Conservation (phyloP, 2,113 vertebrate species). For the Limnothrissa miodon region DNA sequence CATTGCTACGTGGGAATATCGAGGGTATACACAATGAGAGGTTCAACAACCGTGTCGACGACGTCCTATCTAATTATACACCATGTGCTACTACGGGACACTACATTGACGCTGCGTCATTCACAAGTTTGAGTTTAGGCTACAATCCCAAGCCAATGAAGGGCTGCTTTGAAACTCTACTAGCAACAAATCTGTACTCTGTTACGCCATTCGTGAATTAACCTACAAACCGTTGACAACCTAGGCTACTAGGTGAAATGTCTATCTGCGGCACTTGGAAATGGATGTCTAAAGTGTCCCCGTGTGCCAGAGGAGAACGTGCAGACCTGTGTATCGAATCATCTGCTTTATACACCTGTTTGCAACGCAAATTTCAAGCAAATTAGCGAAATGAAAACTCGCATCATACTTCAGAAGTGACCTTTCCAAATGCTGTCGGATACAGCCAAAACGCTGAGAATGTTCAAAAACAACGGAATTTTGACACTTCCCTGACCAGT, state of each 20-base stretch:
- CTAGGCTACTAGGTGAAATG: background rate
- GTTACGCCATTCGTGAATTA: background rate
- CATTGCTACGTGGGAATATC: background rate
- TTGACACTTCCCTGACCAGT: background rate
- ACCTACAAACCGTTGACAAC: background rate
- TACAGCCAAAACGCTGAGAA: background rate
- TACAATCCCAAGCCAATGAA: background rate
- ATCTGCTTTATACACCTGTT: background rate
- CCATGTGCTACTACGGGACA: background rate
- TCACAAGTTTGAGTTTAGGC: background rate
- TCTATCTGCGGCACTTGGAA: background rate
- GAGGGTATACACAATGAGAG: background rate
- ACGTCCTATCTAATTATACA: background rate
- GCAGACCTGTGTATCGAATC: background rate
- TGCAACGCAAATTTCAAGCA: constrained; percentile 2
- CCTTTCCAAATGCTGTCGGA: background rate
- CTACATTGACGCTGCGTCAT: background rate
- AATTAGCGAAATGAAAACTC: background rate
- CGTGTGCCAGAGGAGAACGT: background rate
- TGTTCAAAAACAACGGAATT: background rate
- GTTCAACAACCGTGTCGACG: no score
- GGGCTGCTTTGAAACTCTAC: background rate
- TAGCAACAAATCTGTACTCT: background rate
- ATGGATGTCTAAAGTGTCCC: background rate
- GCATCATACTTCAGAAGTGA: background rate